These are phyloP conservation scores for Pharmacophagus antenor DNA, from an alignment of 2,888 invertebrate species.

Conservation along the genomic window DNA sequence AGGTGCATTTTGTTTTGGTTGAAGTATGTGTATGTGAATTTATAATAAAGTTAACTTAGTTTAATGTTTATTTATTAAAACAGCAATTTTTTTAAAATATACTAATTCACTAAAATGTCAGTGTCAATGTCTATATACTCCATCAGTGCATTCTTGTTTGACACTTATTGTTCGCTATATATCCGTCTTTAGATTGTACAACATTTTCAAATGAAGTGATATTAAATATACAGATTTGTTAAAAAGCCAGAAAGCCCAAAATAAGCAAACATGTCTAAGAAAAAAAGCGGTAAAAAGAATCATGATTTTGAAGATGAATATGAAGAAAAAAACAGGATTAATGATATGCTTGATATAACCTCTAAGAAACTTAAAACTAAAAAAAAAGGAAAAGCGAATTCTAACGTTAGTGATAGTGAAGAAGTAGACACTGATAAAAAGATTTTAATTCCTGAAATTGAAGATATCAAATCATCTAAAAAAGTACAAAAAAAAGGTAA, in stretches of 20 bases:
- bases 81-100: not conserved
- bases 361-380: constrained; percentile 76
- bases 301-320: constrained; percentile 78
- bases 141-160: not conserved
- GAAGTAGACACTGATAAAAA: constrained; percentile 55
- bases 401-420: constrained; percentile 71
- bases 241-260: not conserved
- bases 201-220: constrained; percentile 16
- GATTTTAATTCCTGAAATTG: constrained; percentile 62
- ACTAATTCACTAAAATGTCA: not conserved
- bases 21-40: no score
- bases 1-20: no score
- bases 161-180: not conserved
- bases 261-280: constrained; percentile 79
- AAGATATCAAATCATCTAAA: constrained; percentile 61
- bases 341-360: constrained; percentile 69
- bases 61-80: not conserved
- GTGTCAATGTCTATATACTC: not conserved
- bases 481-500: constrained; percentile 79
- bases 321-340: constrained; percentile 59
- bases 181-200: not conserved
- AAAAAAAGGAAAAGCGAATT: constrained; percentile 73
- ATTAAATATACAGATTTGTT: not conserved
- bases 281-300: constrained; percentile 80
- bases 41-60: no score